These are phyloP conservation scores for Nannospalax galili DNA, from an alignment of 2,113 vertebrate species.

Conservation along the genomic window DNA sequence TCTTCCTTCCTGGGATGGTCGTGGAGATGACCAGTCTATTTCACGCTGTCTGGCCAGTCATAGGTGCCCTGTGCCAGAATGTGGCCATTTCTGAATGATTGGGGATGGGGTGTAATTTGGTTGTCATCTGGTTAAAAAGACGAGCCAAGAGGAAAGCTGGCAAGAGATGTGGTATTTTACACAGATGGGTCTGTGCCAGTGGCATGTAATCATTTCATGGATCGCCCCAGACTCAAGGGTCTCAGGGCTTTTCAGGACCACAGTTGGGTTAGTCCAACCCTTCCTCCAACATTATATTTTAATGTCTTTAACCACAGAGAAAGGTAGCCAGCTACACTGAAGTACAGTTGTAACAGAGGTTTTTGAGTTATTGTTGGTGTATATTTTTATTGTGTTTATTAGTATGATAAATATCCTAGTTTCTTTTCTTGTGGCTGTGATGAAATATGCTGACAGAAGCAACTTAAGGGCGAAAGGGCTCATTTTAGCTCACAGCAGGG, in stretches of 20 bases:
- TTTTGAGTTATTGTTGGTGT: not conserved
- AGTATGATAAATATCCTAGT: not conserved
- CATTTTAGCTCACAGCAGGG: not conserved
- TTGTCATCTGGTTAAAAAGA: not conserved
- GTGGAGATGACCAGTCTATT: fast-evolving
- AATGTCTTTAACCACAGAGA: not conserved
- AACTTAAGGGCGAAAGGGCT: not conserved
- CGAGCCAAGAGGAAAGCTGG: too few species aligned
- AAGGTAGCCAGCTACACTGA: not conserved
- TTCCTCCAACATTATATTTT: not conserved
- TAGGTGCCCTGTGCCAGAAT: not conserved
- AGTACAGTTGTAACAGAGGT: fast-evolving
- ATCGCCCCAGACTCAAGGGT: not conserved
- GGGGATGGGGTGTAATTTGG: not conserved
- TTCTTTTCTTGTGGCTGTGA: not conserved
- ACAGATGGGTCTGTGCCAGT: not conserved
- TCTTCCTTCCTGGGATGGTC: not conserved
- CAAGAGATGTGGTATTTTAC: not conserved
- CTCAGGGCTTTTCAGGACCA: not conserved
- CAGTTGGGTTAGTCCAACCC: not conserved
- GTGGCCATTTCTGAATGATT: not conserved
- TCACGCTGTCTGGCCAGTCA: fast-evolving
- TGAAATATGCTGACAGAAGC: not conserved
- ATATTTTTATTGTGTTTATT: not conserved
- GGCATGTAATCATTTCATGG: not conserved